Evolutionary conservation across 2,113 vertebrate genomes (phyloP).

Genomic region (Elephas maximus): DNA sequence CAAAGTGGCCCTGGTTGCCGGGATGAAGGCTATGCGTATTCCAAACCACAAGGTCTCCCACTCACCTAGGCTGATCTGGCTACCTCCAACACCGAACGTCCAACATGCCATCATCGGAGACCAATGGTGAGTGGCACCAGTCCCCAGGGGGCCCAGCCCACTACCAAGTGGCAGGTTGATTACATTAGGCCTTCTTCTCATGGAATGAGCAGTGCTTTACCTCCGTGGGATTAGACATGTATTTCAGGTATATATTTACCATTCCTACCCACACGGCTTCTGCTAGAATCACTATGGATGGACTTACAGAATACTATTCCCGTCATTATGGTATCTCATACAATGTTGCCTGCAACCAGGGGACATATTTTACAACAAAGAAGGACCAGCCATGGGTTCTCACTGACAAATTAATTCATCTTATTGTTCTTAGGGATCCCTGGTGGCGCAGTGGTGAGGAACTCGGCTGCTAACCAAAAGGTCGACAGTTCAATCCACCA

Average conservation of each 20-base stretch:
- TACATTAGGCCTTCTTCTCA: background rate
- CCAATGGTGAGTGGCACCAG: background rate
- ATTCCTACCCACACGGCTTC: background rate
- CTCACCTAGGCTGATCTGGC: background rate
- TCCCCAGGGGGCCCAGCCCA: background rate
- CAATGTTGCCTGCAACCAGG: background rate
- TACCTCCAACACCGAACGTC: background rate
- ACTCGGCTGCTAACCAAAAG: no score
- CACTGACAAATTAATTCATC: background rate
- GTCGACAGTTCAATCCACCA: no score
- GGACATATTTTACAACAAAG: background rate
- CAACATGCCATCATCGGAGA: background rate
- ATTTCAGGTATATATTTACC: background rate
- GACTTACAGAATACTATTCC: background rate
- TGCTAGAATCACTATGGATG: background rate
- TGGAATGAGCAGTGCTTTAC: background rate
- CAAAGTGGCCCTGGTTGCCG: background rate
- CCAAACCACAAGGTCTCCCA: background rate
- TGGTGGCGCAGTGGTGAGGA: no score
- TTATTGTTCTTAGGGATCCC: background rate
- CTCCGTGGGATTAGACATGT: background rate
- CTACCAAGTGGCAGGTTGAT: background rate
- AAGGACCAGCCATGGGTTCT: background rate
- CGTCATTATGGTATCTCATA: background rate
- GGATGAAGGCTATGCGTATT: background rate